Evolutionary conservation across 2,888 invertebrate species (phyloP), one percentile per base, ranked within the genome.

Genomic region (Ectropis crepuscularia): DNA sequence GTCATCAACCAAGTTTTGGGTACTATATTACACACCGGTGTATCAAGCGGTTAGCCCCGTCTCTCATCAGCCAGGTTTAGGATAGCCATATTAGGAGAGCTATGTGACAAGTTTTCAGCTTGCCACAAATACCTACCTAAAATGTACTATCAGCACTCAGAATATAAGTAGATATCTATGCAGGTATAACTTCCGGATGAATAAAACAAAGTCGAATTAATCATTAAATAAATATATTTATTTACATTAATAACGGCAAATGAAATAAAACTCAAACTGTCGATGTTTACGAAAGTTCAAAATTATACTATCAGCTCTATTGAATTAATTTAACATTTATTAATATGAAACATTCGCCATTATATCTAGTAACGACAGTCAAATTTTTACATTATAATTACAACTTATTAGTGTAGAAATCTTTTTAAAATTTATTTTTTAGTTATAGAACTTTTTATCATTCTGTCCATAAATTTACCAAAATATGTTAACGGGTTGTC

Each of bases 181-280:
- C 8, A 37, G n/a, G 9, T 39, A 12, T 10, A 39, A 1, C 4
- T 28, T 28, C 16, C 16, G 8, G 55, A 5, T 10, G 59, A 89
- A 83, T 87, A 68, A 90, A 88, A 90, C 80, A 78, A 55, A 73
- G 72, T 62, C 9, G 59, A 12, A 57, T 63, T 85, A 88, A 87
- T 90, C 85, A 83, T 92, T 90, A 92, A 92, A 92, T 92, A 92
- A 92, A 92, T 91, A 92, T 92, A 90, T 91, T 92, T 92, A 92
- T 92, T 90, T 92, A 92, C 92, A 92, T 54, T 70, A 71, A 79
- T 86, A 91, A 91, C 89, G 83, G 82, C 83, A 80, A 89, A 85
- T 85, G 79, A 89, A 88, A 84, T 79, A 79, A 60, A 65, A 63
- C 80, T 82, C 81, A 83, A 77, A 86, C 82, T 81, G 88, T 91